Conservation (phyloP, 1,140 invertebrate species). For the Cheumatopsyche charites region DNA sequence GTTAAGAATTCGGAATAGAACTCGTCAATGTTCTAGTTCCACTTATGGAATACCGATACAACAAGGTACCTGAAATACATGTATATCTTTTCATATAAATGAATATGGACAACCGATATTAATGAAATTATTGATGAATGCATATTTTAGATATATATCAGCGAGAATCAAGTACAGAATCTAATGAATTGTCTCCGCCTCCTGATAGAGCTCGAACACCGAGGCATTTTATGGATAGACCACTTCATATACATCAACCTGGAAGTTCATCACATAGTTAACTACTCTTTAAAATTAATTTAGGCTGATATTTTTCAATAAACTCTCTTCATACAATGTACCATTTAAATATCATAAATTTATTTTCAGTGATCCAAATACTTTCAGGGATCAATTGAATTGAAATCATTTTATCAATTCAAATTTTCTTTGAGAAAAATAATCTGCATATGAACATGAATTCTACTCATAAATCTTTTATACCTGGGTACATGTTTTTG, state of each 20-base stretch:
- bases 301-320: too few species aligned
- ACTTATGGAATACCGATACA: conserved; percentile 44
- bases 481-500: too few species aligned
- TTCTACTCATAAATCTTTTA: too few species aligned
- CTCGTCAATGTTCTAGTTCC: conserved; percentile 41
- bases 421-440: too few species aligned
- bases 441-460: too few species aligned
- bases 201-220: conserved; percentile 44
- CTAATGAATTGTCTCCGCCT: conserved; percentile 45
- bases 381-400: background rate
- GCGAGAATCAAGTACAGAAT: conserved; percentile 47
- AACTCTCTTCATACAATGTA: too few species aligned
- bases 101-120: too few species aligned
- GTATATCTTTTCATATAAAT: too few species aligned
- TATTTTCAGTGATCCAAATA: background rate
- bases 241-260: conserved; percentile 42
- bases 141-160: conserved; percentile 42
- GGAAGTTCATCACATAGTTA: conserved; percentile 43
- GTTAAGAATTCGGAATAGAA: conserved; percentile 31
- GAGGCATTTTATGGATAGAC: conserved; percentile 41
- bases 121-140: background rate
- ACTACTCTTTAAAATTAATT: conserved; percentile 16
- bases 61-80: conserved; percentile 30
- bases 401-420: too few species aligned
- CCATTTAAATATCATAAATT: too few species aligned